Evolutionary conservation across 2,113 vertebrate genomes (phyloP).

Genomic region (Percopsis transmontana): DNA sequence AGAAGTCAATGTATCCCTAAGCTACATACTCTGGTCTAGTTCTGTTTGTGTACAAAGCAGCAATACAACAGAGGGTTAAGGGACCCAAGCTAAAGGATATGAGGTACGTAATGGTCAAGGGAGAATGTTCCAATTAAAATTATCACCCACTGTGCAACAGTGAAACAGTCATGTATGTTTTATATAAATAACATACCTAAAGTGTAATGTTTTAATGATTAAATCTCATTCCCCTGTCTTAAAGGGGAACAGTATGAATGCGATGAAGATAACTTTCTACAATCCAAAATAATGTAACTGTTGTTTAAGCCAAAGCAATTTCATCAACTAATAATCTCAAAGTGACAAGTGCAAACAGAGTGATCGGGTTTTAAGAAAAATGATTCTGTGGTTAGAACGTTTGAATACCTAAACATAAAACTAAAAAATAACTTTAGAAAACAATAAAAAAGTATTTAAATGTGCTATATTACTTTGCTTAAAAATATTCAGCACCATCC

Average conservation of each 20-base stretch:
- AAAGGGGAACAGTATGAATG: not conserved
- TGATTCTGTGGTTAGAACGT: slow-evolving; percentile 13
- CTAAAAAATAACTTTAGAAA: too few species aligned
- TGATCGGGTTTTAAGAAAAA: slow-evolving; percentile 6
- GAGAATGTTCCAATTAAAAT: slow-evolving; percentile 8
- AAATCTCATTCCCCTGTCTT: not conserved
- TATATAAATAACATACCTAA: slow-evolving; percentile 10
- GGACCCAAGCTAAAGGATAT: slow-evolving; percentile 13
- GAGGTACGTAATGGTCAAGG: slow-evolving; percentile 32
- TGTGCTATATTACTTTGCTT: slow-evolving; percentile 23
- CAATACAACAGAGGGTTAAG: slow-evolving; percentile 2
- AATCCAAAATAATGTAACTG: not conserved
- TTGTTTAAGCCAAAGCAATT: slow-evolving; percentile 26
- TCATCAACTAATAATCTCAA: slow-evolving; percentile 37
- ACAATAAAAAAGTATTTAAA: slow-evolving; percentile 12
- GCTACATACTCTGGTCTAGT: slow-evolving; percentile 14
- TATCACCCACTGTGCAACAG: slow-evolving; percentile 9
- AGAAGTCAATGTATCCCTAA: slow-evolving; percentile 31
- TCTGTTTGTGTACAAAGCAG: slow-evolving; percentile 3
- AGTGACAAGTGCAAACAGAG: slow-evolving; percentile 71
- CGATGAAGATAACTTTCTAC: not conserved
- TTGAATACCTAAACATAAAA: slow-evolving; percentile 16
- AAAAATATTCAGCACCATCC: slow-evolving; percentile 41
- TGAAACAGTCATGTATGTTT: not conserved
- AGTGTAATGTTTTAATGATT: not conserved